A percentile compares a stretch with the other conserved stretches of the same genome.
These are phyloP conservation scores for Struthio camelus DNA, from an alignment of 2,113 vertebrate species.

Conservation along the genomic window DNA sequence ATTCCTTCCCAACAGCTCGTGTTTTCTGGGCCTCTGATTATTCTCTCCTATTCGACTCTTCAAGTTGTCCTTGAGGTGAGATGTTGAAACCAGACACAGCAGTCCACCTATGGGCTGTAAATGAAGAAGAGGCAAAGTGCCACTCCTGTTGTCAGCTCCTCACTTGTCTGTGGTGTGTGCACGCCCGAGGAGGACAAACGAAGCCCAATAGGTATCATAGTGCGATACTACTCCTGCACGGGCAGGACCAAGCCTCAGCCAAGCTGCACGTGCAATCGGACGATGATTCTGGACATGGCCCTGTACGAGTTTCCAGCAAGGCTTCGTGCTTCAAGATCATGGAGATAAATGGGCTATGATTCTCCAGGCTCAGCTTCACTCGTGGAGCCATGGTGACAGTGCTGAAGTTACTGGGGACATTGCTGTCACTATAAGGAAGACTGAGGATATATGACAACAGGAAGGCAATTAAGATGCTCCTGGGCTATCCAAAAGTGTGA, in stretches of 20 bases:
- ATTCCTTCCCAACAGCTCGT: neutral
- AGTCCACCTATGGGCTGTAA: fast-evolving
- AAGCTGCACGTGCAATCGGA: neutral
- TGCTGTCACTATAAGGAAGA: neutral
- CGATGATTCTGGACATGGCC: fast-evolving
- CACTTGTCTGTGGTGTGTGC: neutral
- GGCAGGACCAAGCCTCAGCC: neutral
- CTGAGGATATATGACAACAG: neutral
- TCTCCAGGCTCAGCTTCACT: neutral
- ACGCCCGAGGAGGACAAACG: neutral
- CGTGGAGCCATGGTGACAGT: neutral
- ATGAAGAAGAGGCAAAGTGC: neutral
- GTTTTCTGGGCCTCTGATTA: neutral
- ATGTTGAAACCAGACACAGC: fast-evolving
- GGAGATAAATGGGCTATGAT: neutral
- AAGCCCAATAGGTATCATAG: neutral
- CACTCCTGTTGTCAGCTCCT: neutral
- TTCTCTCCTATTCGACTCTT: neutral
- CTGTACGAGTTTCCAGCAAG: neutral
- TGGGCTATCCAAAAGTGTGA: neutral
- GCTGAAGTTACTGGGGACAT: neutral
- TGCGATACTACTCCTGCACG: neutral
- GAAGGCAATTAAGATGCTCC: neutral
- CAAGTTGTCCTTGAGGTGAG: neutral
- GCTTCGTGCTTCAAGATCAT: neutral